A percentile compares a stretch with the other conserved stretches of the same genome.
phyloP scores from a whole-genome alignment of 1,140 invertebrate genomes.

The Panagrolaimus sp. region DNA sequence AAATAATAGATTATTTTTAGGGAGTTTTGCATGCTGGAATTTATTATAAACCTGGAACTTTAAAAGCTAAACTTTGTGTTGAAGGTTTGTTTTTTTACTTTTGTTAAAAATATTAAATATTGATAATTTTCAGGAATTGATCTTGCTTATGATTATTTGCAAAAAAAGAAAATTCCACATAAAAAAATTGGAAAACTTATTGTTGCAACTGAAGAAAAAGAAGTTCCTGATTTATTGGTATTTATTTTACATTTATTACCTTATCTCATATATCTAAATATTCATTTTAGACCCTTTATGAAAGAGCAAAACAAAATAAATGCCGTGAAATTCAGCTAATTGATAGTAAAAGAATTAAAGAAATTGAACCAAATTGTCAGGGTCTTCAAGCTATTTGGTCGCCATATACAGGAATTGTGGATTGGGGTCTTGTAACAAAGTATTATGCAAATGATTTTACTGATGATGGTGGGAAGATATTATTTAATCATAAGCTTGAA shows the following conservation, averaged over 20 bases:
- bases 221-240: slow-evolving; percentile 46
- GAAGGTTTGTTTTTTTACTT: slow-evolving; percentile 56
- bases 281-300: slow-evolving; percentile 65
- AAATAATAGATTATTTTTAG: too few species aligned
- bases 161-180: slow-evolving; percentile 81
- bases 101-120: slow-evolving; percentile 55
- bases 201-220: slow-evolving; percentile 49
- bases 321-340: slow-evolving; percentile 79
- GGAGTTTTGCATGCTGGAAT: slow-evolving; percentile 87
- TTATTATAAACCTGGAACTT: slow-evolving; percentile 88
- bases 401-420: slow-evolving; percentile 92
- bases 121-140: slow-evolving; percentile 74
- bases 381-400: slow-evolving; percentile 92
- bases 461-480: slow-evolving; percentile 73
- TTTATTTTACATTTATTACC: not conserved
- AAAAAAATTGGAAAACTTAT: slow-evolving; percentile 83
- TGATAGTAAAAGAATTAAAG: slow-evolving; percentile 70
- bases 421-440: slow-evolving; percentile 81
- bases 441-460: slow-evolving; percentile 79
- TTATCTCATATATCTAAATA: too few species aligned
- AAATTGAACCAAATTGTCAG: slow-evolving; percentile 82
- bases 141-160: slow-evolving; percentile 80
- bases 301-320: slow-evolving; percentile 77
- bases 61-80: slow-evolving; percentile 73
- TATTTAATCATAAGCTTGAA: slow-evolving; percentile 69